Evolutionary conservation across 2,113 vertebrate genomes (phyloP), one percentile per base, ranked within the genome.

Genomic region (Lutjanus erythropterus): DNA sequence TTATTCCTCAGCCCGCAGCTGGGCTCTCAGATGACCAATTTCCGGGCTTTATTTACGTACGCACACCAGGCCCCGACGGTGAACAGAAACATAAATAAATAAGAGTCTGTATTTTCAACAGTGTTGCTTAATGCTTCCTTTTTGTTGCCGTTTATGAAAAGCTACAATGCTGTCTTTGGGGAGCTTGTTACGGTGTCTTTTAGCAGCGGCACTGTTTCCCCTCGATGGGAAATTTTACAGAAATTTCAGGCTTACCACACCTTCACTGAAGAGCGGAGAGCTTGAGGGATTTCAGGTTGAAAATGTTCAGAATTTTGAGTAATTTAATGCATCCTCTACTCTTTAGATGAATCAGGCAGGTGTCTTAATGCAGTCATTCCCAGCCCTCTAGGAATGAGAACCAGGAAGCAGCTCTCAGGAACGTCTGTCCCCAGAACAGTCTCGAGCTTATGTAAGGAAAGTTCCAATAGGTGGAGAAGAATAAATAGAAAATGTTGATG

Each of bases 161-260:
- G 33, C 67, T 53, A 53, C 67, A 42, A 10, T 50, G 19, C 41
- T n/a, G 58, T 75, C 67, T 75, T 80, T 25, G 16, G 77, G 75
- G 84, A 88, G 71, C 76, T 91, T 65, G 59, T 83, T 86, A 85
- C 15, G 9, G 25, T 64, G 59, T 75, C 9, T 80, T 80, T 74
- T 56, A 42, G 66, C 19, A 66, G 37, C 71, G 75, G 18, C 29
- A 15, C 18, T 81, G 5, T 56, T 73, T 47, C 49, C 7, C 50
- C 39, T 55, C 68, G n/a, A 2, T 75, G 66, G 60, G 33, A 82
- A 62, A 56, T 59, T 75, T 80, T 64, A 68, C 52, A 42, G 41
- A 60, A 21, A 78, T 84, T 53, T 76, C 4, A 37, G 31, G 78
- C 18, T 61, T 27, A 44, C 53, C 21, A 39, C 46, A 55, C 29